Evolutionary conservation across 1,140 invertebrate species (phyloP).

Genomic region (Pseudachorutes palmiensis): DNA sequence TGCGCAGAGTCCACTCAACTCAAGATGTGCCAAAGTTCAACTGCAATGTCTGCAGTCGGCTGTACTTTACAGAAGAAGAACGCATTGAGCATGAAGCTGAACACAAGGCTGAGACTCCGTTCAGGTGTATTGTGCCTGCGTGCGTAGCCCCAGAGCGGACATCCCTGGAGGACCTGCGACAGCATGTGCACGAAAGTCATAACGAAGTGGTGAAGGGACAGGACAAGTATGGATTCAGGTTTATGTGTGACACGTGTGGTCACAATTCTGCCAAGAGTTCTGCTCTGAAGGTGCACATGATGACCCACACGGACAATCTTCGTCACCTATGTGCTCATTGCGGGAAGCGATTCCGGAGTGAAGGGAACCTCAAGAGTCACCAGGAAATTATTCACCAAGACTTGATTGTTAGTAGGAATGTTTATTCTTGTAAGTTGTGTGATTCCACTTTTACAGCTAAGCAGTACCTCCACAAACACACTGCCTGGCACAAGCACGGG

Average conservation of each 20-base stretch:
- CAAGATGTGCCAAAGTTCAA: background rate
- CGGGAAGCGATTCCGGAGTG: background rate
- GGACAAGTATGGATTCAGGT: too few species aligned
- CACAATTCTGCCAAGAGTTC: background rate
- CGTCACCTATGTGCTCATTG: background rate
- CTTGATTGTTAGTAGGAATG: background rate
- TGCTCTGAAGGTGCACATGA: background rate
- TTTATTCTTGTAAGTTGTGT: background rate
- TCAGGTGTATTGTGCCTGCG: background rate
- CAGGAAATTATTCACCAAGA: background rate
- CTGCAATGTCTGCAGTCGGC: background rate
- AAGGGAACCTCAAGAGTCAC: background rate
- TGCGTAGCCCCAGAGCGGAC: background rate
- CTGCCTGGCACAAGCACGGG: background rate
- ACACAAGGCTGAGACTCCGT: background rate
- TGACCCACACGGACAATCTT: background rate
- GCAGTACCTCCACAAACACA: background rate
- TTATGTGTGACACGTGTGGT: background rate
- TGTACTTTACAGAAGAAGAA: background rate
- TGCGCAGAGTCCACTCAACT: background rate
- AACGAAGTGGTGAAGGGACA: background rate
- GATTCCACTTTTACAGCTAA: background rate
- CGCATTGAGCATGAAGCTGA: background rate
- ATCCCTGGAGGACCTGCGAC: background rate
- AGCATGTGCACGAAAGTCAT: background rate